Base-by-base conservation (phyloP, 2,113 vertebrate genomes). In the Girardinichthys multiradiatus region DNA sequence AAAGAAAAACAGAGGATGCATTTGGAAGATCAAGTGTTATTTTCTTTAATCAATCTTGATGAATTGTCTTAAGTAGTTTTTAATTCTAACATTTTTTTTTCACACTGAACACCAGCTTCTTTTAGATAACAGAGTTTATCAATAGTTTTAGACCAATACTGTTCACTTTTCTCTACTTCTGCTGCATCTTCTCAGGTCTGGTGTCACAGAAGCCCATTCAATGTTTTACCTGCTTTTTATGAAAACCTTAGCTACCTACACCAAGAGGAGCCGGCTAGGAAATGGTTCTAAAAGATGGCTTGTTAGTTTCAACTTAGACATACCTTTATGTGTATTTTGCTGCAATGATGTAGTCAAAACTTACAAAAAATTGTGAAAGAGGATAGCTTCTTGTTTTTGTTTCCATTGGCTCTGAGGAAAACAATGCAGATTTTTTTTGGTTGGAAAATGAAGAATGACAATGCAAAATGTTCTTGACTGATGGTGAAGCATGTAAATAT, bases 21-120 rank as follows among this genome's bases (percentile, higher is more conserved):
- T 31, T 60, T 30, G 10, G 68, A 63, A 74, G 54, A 39, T 26
- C 2, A 29, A n/a, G 31, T 57, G 13, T 54, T 68, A 62, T 62
- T 62, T 33, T 33, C 30, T 62, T 33, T 19, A n/a, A 2, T 35
- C 21, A 35, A 63, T 35, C 31, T 4, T 4, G 21, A 45, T 19
- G 42, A 17, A 60, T 30, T 60, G 48, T 21, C 29, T n/a, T 54
- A 8, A 31, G 37, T 68, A 24, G 19, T 31, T 68, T 51, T 68
- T 48, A 31, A 30, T 28, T 30, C 30, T 26, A 54, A 13, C 30
- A 29, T 29, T 68, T 6, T 14, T 35, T 21, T 64, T 42, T 21
- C 63, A 64, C 30, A 42, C 21, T 10, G 5, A 19, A 27, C 35
- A 60, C 28, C 1, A n/a, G 8, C 7, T 9, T 17, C 3, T 29